Base-by-base conservation (phyloP, 2,797 vertebrate genomes). In the Ambastaia sidthimunki region DNA sequence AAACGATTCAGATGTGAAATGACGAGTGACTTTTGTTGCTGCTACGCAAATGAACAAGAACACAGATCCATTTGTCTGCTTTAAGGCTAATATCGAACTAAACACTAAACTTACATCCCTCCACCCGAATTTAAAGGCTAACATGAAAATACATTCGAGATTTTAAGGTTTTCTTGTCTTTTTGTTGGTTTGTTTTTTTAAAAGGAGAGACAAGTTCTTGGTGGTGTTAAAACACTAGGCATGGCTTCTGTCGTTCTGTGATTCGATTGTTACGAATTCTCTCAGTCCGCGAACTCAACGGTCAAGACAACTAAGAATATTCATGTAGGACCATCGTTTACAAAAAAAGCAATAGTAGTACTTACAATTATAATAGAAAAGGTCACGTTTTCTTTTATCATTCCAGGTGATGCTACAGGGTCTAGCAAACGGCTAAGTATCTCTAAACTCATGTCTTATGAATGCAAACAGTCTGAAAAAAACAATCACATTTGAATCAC, bases 111-210 rank as follows among this genome's bases (percentile, higher is more conserved):
- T 82, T 83, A 87, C 80, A 73, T 28, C 79, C 83, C 81, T 78
- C 88, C 84, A 79, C 79, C 77, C 85, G 82, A 88, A 85, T 86
- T 87, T 86, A 90, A 93, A 92, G 92, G 90, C 89, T 87, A 89
- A 87, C 88, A 92, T 86, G 87, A 93, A 89, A 88, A 86, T 94
- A 95, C 94, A 94, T 94, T 95, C 93, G 82, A 89, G 82, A 87
- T 89, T n/a, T n/a, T 88, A 86, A 74, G 82, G 71, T 83, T 80
- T 83, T 28, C 28, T 28, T 28, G 80, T 68, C 2, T 3, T 16
- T 59, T 31, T 28, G 28, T 28, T 44, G n/a, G n/a, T n/a, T n/a
- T n/a, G 62, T 78, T 47, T 63, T 47, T 63, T 79, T 80, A 31
- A 88, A 90, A 78, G 65, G 73, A 86, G 71, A 81, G 84, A 81